phyloP scores from a whole-genome alignment of 2,113 vertebrate species.

The Ornithorhynchus anatinus region DNA sequence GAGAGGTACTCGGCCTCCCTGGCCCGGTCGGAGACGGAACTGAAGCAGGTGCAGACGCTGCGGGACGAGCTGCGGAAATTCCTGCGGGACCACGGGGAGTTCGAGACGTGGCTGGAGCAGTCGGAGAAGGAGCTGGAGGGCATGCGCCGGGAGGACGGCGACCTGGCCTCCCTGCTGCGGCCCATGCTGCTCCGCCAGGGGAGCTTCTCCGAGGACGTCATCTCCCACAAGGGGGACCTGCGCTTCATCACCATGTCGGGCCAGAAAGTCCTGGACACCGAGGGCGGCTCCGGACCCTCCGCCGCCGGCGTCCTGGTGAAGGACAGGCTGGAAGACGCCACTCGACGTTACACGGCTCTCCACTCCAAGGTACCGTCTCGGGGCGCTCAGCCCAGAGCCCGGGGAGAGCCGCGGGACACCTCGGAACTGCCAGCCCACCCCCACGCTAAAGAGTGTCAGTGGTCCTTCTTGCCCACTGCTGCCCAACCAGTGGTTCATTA shows the following conservation, averaged over 20 bases:
- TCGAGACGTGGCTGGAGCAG: slow-evolving; percentile 85
- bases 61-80: slow-evolving; percentile 90
- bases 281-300: slow-evolving; percentile 66
- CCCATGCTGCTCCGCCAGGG: slow-evolving; percentile 66
- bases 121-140: slow-evolving; percentile 81
- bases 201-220: slow-evolving; percentile 88
- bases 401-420: too few relatives aligned
- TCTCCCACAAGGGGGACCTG: slow-evolving; percentile 97
- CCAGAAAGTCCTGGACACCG: slow-evolving; percentile 89
- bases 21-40: slow-evolving; percentile 74
- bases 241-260: slow-evolving; percentile 94
- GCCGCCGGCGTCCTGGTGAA: slow-evolving; percentile 76
- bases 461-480: too few relatives aligned
- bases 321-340: slow-evolving; percentile 83
- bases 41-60: slow-evolving; percentile 82
- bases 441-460: too few relatives aligned
- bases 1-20: slow-evolving; percentile 76
- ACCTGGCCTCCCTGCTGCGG: slow-evolving; percentile 76
- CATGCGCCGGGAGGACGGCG: slow-evolving; percentile 69
- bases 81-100: slow-evolving; percentile 82
- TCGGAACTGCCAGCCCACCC: too few relatives aligned
- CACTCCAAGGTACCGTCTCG: slow-evolving; percentile 89
- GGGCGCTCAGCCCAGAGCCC: too few relatives aligned
- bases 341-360: slow-evolving; percentile 81
- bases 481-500: too few relatives aligned